phyloP scores from a whole-genome alignment of 2,888 invertebrate genomes.

The Epistrophe eligans region DNA sequence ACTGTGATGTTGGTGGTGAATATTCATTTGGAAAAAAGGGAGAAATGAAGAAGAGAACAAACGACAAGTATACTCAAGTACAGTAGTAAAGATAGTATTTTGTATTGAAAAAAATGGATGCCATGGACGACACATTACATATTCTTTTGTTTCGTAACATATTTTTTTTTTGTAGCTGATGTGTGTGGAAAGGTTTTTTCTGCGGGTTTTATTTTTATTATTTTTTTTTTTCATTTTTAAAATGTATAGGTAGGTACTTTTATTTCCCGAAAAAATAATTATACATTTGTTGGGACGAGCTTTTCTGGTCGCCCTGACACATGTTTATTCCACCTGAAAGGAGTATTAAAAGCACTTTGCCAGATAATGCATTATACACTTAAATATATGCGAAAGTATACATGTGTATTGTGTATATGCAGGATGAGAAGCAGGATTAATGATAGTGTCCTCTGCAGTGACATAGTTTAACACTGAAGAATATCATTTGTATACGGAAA shows the following conservation, averaged over 20 bases:
- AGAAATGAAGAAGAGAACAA: not conserved
- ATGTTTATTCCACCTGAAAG: conserved; percentile 24
- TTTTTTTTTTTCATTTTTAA: not conserved
- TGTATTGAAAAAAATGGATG: not conserved
- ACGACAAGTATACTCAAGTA: not conserved
- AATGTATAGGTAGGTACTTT: not conserved
- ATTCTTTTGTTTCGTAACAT: conserved; percentile 5
- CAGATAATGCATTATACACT: conserved; percentile 5
- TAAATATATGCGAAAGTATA: not conserved
- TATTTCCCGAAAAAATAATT: conserved; percentile 20
- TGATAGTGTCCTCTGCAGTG: conserved; percentile 20
- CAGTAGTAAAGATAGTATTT: no score
- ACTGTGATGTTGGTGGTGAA: not conserved
- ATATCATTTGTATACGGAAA: not conserved
- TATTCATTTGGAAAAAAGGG: not conserved
- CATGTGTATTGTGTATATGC: not conserved
- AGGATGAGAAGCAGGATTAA: not conserved
- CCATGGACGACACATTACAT: not conserved
- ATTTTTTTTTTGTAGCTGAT: conserved; percentile 4
- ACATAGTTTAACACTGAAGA: not conserved
- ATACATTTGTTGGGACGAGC: conserved; percentile 4
- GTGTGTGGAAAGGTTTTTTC: not conserved
- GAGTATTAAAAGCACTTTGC: conserved; percentile 7
- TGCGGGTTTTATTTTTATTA: not conserved
- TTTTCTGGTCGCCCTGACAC: conserved; percentile 4